Conservation (phyloP, 2,113 vertebrate genomes). For the Ibidorhyncha struthersii region DNA sequence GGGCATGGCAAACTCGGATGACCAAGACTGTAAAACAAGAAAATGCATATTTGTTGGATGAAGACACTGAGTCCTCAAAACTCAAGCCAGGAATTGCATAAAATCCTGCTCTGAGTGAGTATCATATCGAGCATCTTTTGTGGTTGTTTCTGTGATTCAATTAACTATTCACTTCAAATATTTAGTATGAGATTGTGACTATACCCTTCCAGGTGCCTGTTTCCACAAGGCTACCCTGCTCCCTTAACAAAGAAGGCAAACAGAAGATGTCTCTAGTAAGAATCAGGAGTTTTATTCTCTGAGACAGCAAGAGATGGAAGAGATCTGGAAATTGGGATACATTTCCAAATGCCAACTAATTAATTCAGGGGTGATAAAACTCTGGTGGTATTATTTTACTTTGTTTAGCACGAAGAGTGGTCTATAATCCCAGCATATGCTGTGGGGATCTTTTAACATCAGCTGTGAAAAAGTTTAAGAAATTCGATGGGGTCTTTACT, state of each 20-base stretch:
- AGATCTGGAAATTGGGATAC: not conserved
- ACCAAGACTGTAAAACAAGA: not conserved
- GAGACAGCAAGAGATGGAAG: not conserved
- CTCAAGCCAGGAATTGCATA: not conserved
- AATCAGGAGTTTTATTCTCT: not conserved
- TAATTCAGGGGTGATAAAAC: not conserved
- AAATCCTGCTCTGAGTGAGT: not conserved
- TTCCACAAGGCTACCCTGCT: not conserved
- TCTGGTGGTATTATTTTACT: not conserved
- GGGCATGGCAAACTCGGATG: not conserved
- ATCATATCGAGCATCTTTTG: not conserved
- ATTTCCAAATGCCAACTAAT: not conserved
- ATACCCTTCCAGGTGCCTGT: not conserved
- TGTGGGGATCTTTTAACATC: not conserved
- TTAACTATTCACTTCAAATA: not conserved
- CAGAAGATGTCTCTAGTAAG: not conserved
- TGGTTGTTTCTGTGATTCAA: not conserved
- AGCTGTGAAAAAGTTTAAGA: not conserved
- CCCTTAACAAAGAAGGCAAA: not conserved
- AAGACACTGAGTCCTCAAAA: not conserved
- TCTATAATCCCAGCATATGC: not conserved
- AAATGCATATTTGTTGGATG: not conserved
- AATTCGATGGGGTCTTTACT: not conserved
- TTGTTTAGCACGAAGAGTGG: not conserved
- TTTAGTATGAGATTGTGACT: not conserved